Conservation (phyloP, 2,888 invertebrate genomes). For the Calliopum simillimum region DNA sequence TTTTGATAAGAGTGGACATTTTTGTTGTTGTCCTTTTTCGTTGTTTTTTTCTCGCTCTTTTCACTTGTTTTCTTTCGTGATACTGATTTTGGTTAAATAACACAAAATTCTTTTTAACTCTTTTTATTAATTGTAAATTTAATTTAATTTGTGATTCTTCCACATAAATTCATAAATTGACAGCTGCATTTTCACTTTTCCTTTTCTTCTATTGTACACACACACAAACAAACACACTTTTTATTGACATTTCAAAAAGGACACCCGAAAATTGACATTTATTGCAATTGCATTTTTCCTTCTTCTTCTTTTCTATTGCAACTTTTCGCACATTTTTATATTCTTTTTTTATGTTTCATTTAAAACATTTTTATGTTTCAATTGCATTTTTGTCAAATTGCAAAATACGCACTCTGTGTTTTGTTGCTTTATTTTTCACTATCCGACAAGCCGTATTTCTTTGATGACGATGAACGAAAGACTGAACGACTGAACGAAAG, state of each 20-base stretch:
- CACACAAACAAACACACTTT: not conserved
- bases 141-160: not conserved
- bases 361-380: not conserved
- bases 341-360: not conserved
- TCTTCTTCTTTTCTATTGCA: not conserved
- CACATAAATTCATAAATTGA: slow-evolving; percentile 14
- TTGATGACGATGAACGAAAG: no score
- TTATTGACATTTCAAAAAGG: slow-evolving; percentile 23
- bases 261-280: slow-evolving; percentile 8
- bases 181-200: slow-evolving; percentile 26
- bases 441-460: no score
- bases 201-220: slow-evolving; percentile 26
- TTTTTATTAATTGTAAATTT: not conserved
- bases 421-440: slow-evolving; percentile 3
- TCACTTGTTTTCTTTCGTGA: slow-evolving; percentile 46
- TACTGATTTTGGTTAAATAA: slow-evolving; percentile 40
- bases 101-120: no score
- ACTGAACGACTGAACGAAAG: slow-evolving; percentile 38
- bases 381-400: not conserved
- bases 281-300: not conserved
- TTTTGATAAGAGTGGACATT: slow-evolving; percentile 33
- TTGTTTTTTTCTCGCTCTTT: slow-evolving; percentile 26
- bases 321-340: slow-evolving; percentile 6
- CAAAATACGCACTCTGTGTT: not conserved
- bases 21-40: slow-evolving; percentile 38